Evolutionary conservation across 2,797 vertebrate species (phyloP).

Genomic region (Serranus cabrilla): DNA sequence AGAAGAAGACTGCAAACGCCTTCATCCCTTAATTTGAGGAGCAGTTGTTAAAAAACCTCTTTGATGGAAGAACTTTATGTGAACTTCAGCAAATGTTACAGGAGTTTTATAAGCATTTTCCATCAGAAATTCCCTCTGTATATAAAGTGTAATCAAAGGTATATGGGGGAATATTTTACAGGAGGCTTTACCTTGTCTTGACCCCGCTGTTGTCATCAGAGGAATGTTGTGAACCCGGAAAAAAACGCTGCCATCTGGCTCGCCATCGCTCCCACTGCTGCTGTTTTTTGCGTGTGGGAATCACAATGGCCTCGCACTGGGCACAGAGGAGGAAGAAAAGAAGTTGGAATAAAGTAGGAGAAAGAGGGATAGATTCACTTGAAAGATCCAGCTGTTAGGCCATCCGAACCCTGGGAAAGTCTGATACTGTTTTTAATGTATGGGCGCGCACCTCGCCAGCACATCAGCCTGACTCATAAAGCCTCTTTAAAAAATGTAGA

Average conservation of each 20-base stretch:
- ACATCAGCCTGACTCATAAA: slow-evolving; percentile 77
- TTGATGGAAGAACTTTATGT: slow-evolving; percentile 44
- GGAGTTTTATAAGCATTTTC: not conserved
- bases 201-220: slow-evolving; percentile 54
- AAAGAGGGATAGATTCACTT: slow-evolving; percentile 74
- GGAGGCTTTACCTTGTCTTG: slow-evolving; percentile 48
- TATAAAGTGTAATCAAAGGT: slow-evolving; percentile 27
- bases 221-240: slow-evolving; percentile 41
- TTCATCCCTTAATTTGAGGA: slow-evolving; percentile 37
- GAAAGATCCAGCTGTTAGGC: slow-evolving; percentile 89
- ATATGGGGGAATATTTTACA: slow-evolving; percentile 28
- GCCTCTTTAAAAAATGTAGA: slow-evolving; percentile 67
- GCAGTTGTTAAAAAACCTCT: slow-evolving; percentile 41
- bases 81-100: slow-evolving; percentile 13
- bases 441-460: slow-evolving; percentile 69
- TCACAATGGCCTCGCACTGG: slow-evolving; percentile 60
- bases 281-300: slow-evolving; percentile 78
- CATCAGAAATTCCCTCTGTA: slow-evolving; percentile 4
- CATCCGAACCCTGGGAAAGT: slow-evolving; percentile 90
- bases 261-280: slow-evolving; percentile 77
- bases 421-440: slow-evolving; percentile 76
- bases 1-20: slow-evolving; percentile 22
- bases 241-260: slow-evolving; percentile 81
- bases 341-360: slow-evolving; percentile 55
- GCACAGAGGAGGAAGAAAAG: slow-evolving; percentile 57